phyloP scores from a whole-genome alignment of 2,113 vertebrate genomes.

The Strigops habroptila region DNA sequence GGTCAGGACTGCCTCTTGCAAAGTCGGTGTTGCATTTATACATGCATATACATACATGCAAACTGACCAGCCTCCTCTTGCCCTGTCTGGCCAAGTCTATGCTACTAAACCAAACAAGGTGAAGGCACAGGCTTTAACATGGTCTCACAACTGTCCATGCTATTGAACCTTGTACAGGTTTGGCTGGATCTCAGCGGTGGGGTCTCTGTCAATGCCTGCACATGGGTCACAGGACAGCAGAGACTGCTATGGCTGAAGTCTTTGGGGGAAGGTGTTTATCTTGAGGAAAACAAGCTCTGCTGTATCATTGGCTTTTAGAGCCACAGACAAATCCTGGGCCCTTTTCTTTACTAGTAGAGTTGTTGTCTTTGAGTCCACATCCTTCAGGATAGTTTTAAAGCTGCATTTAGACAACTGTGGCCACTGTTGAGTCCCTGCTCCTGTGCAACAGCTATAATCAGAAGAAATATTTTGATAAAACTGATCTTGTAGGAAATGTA shows the following conservation, averaged over 20 bases:
- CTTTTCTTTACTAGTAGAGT: not conserved
- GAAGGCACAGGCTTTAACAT: not conserved
- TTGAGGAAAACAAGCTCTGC: not conserved
- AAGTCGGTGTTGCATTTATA: not conserved
- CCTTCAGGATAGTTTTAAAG: not conserved
- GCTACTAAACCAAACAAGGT: not conserved
- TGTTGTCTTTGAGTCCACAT: not conserved
- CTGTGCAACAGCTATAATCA: not conserved
- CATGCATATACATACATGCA: not conserved
- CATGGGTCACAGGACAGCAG: not conserved
- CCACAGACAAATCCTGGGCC: not conserved
- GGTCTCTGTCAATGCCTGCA: fast-evolving
- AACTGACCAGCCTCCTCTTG: not conserved
- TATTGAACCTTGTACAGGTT: not conserved
- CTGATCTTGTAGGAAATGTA: not conserved
- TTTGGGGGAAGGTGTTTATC: not conserved
- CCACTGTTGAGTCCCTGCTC: not conserved
- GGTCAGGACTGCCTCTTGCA: fast-evolving
- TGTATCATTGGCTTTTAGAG: not conserved
- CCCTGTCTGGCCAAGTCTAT: not conserved
- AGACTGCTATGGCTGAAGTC: not conserved
- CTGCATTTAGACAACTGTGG: not conserved
- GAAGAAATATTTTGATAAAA: not conserved
- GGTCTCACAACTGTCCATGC: not conserved
- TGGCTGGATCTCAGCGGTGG: not conserved